Evolutionary conservation across 2,113 vertebrate genomes (phyloP).

Genomic region (Petaurus breviceps): DNA sequence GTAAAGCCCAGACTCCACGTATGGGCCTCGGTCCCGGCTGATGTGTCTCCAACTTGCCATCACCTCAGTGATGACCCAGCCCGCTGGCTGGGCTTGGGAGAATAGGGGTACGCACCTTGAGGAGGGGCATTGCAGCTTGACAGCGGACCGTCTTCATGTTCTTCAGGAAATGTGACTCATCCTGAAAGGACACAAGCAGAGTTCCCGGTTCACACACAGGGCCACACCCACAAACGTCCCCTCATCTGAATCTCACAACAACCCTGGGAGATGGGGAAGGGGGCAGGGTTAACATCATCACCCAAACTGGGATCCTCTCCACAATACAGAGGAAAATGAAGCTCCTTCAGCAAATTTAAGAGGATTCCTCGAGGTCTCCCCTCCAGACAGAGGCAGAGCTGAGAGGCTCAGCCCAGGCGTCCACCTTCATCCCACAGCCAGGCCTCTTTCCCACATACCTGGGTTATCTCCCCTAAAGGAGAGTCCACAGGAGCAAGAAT

Average conservation of each 20-base stretch:
- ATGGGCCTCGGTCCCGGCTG: too few relatives aligned
- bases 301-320: neutral
- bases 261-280: neutral
- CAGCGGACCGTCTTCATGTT: constrained; percentile 96
- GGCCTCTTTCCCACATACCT: neutral
- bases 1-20: neutral
- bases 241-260: neutral
- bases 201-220: constrained; percentile 16
- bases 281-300: too few relatives aligned
- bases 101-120: constrained; percentile 90
- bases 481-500: neutral
- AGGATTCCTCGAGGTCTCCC: neutral
- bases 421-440: neutral
- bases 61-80: neutral
- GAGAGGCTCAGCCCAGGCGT: neutral
- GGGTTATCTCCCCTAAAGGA: neutral
- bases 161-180: constrained; percentile 98
- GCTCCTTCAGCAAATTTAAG: too few relatives aligned
- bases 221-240: neutral
- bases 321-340: neutral
- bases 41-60: neutral
- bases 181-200: constrained; percentile 84
- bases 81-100: neutral
- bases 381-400: neutral
- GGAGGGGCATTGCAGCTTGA: constrained; percentile 91